phyloP scores from a whole-genome alignment of 2,113 vertebrate genomes.

The Kryptolebias marmoratus region DNA sequence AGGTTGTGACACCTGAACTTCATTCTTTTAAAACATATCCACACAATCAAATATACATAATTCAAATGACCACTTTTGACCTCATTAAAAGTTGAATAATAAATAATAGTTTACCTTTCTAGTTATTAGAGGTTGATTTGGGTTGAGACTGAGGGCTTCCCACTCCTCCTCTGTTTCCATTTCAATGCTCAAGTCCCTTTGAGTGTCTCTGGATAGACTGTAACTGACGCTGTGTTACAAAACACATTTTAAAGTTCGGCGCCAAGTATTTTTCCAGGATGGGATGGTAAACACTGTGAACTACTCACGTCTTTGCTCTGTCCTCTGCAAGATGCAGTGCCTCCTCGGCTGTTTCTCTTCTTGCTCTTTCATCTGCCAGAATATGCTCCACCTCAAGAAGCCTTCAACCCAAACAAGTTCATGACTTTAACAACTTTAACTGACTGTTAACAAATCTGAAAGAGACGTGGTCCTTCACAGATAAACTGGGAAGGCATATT shows the following conservation, averaged over 20 bases:
- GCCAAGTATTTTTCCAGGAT: not conserved
- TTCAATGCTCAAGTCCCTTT: slow-evolving; percentile 82
- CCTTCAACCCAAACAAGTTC: slow-evolving; percentile 65
- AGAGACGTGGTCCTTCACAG: too few relatives aligned
- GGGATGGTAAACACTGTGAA: not conserved
- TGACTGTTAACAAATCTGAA: not conserved
- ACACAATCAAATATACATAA: too few relatives aligned
- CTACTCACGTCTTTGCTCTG: slow-evolving; percentile 75
- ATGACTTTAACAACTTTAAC: not conserved
- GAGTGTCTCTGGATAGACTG: slow-evolving; percentile 68
- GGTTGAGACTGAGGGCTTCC: slow-evolving; percentile 85
- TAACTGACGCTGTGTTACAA: slow-evolving; percentile 43
- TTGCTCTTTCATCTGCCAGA: slow-evolving; percentile 82
- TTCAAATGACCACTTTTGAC: too few relatives aligned
- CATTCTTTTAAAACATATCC: too few relatives aligned
- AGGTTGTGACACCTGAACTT: too few relatives aligned
- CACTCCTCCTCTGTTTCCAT: slow-evolving; percentile 88
- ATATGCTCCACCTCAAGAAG: slow-evolving; percentile 84
- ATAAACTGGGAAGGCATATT: not conserved
- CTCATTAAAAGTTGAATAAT: too few relatives aligned
- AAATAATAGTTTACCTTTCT: slow-evolving; percentile 76
- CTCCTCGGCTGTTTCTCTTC: slow-evolving; percentile 85
- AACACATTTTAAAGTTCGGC: not conserved
- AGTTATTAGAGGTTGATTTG: slow-evolving; percentile 83
- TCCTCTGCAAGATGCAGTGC: slow-evolving; percentile 82